A percentile compares a stretch with the other conserved stretches of the same genome.
phyloP scores from a whole-genome alignment of 2,888 invertebrate genomes.

The Sicus ferrugineus region DNA sequence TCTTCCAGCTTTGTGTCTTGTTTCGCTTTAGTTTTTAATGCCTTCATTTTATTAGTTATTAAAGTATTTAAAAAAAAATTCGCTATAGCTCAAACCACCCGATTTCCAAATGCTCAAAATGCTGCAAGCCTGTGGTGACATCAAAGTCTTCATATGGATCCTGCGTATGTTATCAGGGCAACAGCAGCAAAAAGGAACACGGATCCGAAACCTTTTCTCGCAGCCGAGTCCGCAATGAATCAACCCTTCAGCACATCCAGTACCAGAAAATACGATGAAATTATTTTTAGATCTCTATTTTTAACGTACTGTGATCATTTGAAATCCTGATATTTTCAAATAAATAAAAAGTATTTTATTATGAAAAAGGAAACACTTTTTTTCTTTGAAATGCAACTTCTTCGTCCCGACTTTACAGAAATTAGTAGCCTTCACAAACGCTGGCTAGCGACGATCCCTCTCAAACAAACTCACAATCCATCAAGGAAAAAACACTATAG shows the following conservation, averaged over 20 bases:
- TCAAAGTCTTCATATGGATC: not conserved
- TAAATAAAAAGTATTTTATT: not conserved
- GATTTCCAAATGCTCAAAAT: not conserved
- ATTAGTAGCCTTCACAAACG: not conserved
- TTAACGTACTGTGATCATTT: not conserved
- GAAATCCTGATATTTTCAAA: not conserved
- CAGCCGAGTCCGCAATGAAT: not conserved
- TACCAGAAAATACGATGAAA: conserved; percentile 16
- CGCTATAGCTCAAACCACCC: not conserved
- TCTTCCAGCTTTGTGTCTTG: not conserved
- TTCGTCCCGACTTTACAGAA: not conserved
- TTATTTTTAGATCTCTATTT: not conserved
- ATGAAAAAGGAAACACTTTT: not conserved
- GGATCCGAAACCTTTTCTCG: not conserved
- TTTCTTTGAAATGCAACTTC: not conserved
- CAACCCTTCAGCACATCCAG: not conserved
- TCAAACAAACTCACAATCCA: not conserved
- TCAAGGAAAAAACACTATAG: not conserved
- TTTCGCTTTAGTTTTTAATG: not conserved
- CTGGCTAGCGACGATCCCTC: not conserved
- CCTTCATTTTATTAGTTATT: not conserved
- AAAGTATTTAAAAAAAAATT: not conserved
- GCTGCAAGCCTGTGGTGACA: not conserved
- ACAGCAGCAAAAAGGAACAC: not conserved
- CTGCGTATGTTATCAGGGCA: not conserved